Evolutionary conservation across 35 echinoderm and acorn worm genomes (phyloP), one percentile per base, ranked within the genome.

Genomic region (Acanthaster planci): DNA sequence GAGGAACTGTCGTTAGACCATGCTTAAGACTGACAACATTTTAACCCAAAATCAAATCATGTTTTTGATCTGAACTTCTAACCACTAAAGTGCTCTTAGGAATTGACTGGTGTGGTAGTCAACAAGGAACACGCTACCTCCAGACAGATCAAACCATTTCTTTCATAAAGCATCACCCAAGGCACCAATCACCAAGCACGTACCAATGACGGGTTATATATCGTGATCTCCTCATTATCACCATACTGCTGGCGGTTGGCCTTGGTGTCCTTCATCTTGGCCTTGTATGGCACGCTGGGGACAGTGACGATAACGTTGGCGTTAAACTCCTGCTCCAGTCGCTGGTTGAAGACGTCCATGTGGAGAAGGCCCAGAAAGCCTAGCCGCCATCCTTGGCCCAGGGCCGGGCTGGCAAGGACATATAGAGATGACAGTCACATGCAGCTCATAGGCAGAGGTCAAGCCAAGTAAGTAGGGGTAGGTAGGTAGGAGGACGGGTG

Each of bases 281-380:
- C 90, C 51, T 90, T 97, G 83, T 90, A 97, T 2, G 95, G 90
- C 7, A 97, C 95, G 64, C 95, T 97, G 29, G 95, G 95, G 1
- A 92, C 91, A 8, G 95, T 97, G 47, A 97, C 72, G 40, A 97
- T 90, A 0, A 97, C 95, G 52, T 90, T 92, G 19, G 95, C 91
- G 55, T 97, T 88, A 78, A 85, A 87, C 32, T 97, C 95, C 67
- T 97, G 95, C 42, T 97, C 95, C 85, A 97, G 89, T 54, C 95
- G 60, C 82, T 97, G 95, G 47, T 97, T 97, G 84, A 97, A 97
- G 6, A 97, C 95, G 32, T 97, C 95, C 87, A 97, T 92, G 76
- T 97, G 95, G 0, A 97, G 80, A 7, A 97, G 67, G 55, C 95
- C 95, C 8, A 97, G 85, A 76, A 97, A 97, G 15, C 95, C 95